Conservation (phyloP, 2,113 vertebrate species). For the Plotosus lineatus region DNA sequence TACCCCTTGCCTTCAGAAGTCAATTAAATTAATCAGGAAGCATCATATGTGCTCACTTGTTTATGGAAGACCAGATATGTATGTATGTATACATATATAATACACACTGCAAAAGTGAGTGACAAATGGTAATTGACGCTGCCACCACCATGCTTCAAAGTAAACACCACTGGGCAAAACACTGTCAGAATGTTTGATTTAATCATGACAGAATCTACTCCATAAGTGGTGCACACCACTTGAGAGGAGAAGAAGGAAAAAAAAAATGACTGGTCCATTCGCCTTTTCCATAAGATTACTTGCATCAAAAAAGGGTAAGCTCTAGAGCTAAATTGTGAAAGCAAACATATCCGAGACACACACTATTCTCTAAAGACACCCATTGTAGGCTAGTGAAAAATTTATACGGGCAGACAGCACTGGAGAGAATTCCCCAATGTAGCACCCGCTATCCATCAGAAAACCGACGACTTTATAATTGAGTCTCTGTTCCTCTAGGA, state of each 20-base stretch:
- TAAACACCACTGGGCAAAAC: neutral
- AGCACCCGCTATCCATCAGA: slow-evolving; percentile 16
- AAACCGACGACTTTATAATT: slow-evolving; percentile 32
- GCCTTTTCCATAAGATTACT: neutral
- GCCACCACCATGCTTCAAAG: neutral
- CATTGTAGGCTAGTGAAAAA: neutral
- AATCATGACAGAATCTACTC: neutral
- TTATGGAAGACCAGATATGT: too few relatives aligned
- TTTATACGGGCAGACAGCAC: slow-evolving; percentile 2
- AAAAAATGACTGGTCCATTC: too few relatives aligned
- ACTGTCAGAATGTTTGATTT: neutral
- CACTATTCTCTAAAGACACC: neutral
- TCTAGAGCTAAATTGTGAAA: neutral
- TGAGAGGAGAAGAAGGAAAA: neutral
- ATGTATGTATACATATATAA: too few relatives aligned
- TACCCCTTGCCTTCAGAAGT: neutral
- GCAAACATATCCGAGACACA: neutral
- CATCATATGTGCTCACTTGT: too few relatives aligned
- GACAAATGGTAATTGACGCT: neutral
- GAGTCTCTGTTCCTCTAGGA: slow-evolving; percentile 20
- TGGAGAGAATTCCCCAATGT: slow-evolving; percentile 20
- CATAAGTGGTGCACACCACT: neutral
- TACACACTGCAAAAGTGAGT: neutral
- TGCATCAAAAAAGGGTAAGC: neutral
- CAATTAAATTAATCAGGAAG: neutral